Percentiles rank a stretch among this genome's conserved stretches.
phyloP scores from a whole-genome alignment of 2,113 vertebrate genomes.

The mouse (Mus musculus) region GRCm39 chr13:91021501-91022000 shows the following conservation, averaged over 20 bases:
- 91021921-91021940: not conserved
- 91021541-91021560: constrained; percentile 83
- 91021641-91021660: constrained; percentile 46
- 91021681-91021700: not conserved
- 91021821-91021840: not conserved
- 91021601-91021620: constrained; percentile 48
- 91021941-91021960: not conserved
- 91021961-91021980: not conserved
- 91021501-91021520: constrained; percentile 80
- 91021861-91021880: not conserved
- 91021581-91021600: constrained; percentile 66
- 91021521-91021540: constrained; percentile 78
- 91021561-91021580: constrained; percentile 69
- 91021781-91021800: not conserved
- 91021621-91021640: constrained; percentile 51
- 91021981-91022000: not conserved
- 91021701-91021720: not conserved
- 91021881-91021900: not conserved
- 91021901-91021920: not conserved
- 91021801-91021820: not conserved
- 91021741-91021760: not conserved
- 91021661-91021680: not conserved
- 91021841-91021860: not conserved
- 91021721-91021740: not conserved
- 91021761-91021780: not conserved